These are phyloP conservation scores for Sphaeramia orbicularis DNA, from an alignment of 2,797 vertebrate species.

Conservation along the genomic window DNA sequence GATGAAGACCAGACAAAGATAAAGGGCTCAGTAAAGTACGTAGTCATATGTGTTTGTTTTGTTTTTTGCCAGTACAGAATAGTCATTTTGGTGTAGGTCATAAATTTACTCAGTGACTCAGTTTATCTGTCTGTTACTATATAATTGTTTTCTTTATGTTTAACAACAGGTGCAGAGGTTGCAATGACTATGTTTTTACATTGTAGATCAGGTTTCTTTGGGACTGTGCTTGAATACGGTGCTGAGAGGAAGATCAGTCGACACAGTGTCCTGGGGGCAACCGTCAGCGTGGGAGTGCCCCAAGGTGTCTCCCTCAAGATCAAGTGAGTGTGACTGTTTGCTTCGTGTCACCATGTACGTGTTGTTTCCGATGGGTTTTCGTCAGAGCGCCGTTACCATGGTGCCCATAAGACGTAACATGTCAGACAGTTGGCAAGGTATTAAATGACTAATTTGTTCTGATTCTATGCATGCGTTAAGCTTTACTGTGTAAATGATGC, in stretches of 20 bases:
- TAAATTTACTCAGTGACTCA: slow-evolving; percentile 5
- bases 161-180: not conserved
- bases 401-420: not conserved
- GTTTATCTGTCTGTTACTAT: not conserved
- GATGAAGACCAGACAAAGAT: slow-evolving; percentile 97
- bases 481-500: no score
- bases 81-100: not conserved
- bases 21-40: slow-evolving; percentile 97
- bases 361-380: slow-evolving; percentile 2
- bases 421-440: not conserved
- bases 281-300: slow-evolving; percentile 95
- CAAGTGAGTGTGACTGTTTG: slow-evolving; percentile 88
- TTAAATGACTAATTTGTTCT: no score
- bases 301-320: slow-evolving; percentile 98
- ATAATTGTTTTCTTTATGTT: not conserved
- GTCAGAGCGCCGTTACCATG: slow-evolving; percentile 4
- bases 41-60: slow-evolving; percentile 15
- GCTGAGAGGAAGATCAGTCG: slow-evolving; percentile 98
- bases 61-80: not conserved
- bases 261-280: slow-evolving; percentile 95
- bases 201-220: slow-evolving; percentile 96
- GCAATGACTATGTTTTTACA: slow-evolving; percentile 24
- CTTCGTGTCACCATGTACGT: slow-evolving; percentile 8
- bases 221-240: slow-evolving; percentile 96
- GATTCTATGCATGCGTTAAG: no score